Conservation (phyloP, 2,888 invertebrate genomes). For the Cremastobaeus sp. region DNA sequence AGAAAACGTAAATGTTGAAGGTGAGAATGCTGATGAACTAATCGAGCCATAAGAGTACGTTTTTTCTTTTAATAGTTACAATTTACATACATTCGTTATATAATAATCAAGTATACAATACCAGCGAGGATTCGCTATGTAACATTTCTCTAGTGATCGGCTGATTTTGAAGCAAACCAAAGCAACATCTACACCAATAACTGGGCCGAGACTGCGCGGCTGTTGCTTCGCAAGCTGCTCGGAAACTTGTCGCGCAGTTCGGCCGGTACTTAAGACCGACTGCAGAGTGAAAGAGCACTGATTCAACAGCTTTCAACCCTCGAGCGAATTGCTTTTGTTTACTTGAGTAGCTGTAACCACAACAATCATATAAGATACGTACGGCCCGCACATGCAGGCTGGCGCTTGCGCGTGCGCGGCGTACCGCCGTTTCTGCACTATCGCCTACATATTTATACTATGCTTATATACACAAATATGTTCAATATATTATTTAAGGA, state of each 20-base stretch:
- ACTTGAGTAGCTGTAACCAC: conserved; percentile 60
- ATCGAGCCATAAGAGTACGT: conserved; percentile 27
- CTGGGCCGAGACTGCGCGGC: conserved; percentile 62
- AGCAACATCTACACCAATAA: conserved; percentile 65
- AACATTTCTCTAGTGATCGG: conserved; percentile 57
- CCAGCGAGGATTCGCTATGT: conserved; percentile 52
- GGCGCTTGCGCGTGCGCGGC: conserved; percentile 37
- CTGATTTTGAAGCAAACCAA: conserved; percentile 65
- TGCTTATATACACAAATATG: conserved; percentile 65
- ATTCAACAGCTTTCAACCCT: conserved; percentile 63
- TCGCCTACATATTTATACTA: conserved; percentile 60
- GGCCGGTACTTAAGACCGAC: conserved; percentile 31
- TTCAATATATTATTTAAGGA: conserved; percentile 62
- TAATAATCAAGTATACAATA: conserved; percentile 66
- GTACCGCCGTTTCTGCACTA: conserved; percentile 56
- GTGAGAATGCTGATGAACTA: conserved; percentile 1
- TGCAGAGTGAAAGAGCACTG: conserved; percentile 52
- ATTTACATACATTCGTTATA: conserved; percentile 68
- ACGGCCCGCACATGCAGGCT: conserved; percentile 32
- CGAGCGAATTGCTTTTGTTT: conserved; percentile 60
- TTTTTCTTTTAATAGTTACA: conserved; percentile 65
- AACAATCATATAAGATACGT: conserved; percentile 53
- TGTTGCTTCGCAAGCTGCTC: conserved; percentile 45
- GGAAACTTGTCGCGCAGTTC: conserved; percentile 35
- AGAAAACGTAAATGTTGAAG: conserved; percentile 18